Evolutionary conservation across 2,113 vertebrate genomes (phyloP), one percentile per base, ranked within the genome.

Genomic region (Epinephelus lanceolatus): DNA sequence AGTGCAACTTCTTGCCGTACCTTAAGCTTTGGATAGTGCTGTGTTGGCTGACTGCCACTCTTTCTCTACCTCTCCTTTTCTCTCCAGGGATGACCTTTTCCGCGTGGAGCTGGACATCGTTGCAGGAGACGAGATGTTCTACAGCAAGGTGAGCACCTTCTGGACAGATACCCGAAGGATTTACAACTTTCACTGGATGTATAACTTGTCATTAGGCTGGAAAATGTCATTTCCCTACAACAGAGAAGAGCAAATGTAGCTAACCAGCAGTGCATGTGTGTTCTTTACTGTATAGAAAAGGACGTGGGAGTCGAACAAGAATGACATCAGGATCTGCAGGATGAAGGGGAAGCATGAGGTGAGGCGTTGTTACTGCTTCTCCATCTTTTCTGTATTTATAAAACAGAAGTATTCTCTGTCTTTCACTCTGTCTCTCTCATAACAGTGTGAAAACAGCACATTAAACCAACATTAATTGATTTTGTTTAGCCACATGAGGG

Each of bases 321-420:
- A 97, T 2, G 98, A 99, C 94, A 98, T 99, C 92, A 94, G 96
- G 87, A 97, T 98, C 93, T 99, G 98, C 89, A 92, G 96, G 61
- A 99, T 99, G 98, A 99, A 98, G 93, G 98, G 98, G 81, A 99
- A 99, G 57, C 97, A 97, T 17, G 97, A 98, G 96, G 98, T 99
- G 86, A 68, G 80, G 66, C 19, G 4, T 12, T 30, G 4, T 40
- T 8, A 65, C 23, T 60, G 10, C 68, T 51, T 27, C 55, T 65
- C 14, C n/a, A 30, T 59, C 11, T 45, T 19, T 13, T 62, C 12
- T 63, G 47, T 61, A 18, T 47, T 23, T 19, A 47, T 72, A 6
- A 23, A 52, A 65, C 6, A 25, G 3, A 37, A 42, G 3, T 49
- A 2, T 15, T 55, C 3, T 21, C 25, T 23, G 0, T 55, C 21